Percentiles rank a stretch among this genome's conserved stretches.
These are phyloP conservation scores for Trissoscelio sp. DNA, from an alignment of 2,888 invertebrate genomes.

Conservation along the genomic window DNA sequence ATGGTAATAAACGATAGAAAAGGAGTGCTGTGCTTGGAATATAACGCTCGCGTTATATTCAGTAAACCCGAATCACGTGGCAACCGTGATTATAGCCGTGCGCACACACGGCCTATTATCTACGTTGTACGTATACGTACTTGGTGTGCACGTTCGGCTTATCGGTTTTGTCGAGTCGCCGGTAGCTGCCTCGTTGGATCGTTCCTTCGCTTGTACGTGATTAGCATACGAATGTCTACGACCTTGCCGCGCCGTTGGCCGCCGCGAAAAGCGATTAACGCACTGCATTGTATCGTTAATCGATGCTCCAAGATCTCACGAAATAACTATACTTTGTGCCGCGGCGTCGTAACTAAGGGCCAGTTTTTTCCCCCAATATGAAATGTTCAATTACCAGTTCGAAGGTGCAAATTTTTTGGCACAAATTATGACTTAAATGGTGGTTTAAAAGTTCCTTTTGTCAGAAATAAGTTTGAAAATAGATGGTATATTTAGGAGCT, in stretches of 20 bases:
- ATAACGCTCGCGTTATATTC: conserved; percentile 33
- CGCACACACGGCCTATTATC: conserved; percentile 68
- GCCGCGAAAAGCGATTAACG: conserved; percentile 69
- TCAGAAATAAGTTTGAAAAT: too few species aligned
- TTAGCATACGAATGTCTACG: conserved; percentile 79
- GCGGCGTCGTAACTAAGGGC: conserved; percentile 37
- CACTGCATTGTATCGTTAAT: conserved; percentile 66
- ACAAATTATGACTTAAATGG: too few species aligned
- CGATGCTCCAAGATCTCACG: conserved; percentile 56
- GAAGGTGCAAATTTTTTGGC: not conserved
- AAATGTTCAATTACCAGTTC: conserved; percentile 27
- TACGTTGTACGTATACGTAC: conserved; percentile 63
- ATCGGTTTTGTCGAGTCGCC: conserved; percentile 73
- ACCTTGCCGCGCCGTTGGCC: conserved; percentile 73
- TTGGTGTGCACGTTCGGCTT: conserved; percentile 72
- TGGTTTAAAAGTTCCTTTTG: too few species aligned
- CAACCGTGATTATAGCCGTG: conserved; percentile 55
- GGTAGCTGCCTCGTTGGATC: conserved; percentile 63
- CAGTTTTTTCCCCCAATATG: conserved; percentile 1
- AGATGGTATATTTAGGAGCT: too few species aligned
- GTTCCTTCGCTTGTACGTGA: conserved; percentile 70
- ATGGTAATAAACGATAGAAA: conserved; percentile 53
- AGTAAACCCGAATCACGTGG: conserved; percentile 49
- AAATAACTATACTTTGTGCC: conserved; percentile 51
- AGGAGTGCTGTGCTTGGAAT: conserved; percentile 17